A percentile compares a stretch with the other conserved stretches of the same genome.
Evolutionary conservation across 2,113 vertebrate species (phyloP).

Genomic region (Hemicordylus capensis): DNA sequence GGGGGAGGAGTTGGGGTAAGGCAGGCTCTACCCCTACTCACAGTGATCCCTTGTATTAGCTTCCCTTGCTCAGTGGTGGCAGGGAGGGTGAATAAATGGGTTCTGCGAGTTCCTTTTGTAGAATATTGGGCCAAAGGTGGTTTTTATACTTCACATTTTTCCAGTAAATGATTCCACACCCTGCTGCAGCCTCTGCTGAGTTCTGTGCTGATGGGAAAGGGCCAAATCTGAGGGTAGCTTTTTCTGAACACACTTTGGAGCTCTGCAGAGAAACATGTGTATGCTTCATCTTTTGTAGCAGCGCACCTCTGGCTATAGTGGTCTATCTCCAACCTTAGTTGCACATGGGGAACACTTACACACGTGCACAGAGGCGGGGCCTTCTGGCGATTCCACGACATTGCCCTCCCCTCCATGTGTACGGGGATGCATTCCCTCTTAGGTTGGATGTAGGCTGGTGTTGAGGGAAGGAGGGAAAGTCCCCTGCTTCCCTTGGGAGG

Average conservation of each 20-base stretch:
- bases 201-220: neutral
- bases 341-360: too few relatives aligned
- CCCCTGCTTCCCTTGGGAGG: neutral
- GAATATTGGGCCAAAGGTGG: neutral
- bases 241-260: neutral
- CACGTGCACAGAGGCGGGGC: too few relatives aligned
- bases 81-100: neutral
- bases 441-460: too few relatives aligned
- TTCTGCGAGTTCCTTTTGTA: neutral
- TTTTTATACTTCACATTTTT: slow-evolving; percentile 7
- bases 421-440: too few relatives aligned
- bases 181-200: neutral
- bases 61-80: neutral
- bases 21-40: neutral
- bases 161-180: slow-evolving; percentile 14
- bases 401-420: too few relatives aligned
- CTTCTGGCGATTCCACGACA: too few relatives aligned
- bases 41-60: neutral
- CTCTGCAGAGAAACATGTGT: neutral
- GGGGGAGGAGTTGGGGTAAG: neutral
- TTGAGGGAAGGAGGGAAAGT: neutral
- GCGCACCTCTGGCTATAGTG: neutral
- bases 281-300: neutral
- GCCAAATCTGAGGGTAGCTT: neutral
- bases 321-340: too few relatives aligned